phyloP scores from a whole-genome alignment of 2,797 vertebrate genomes.

The Carcharodon carcharias region DNA sequence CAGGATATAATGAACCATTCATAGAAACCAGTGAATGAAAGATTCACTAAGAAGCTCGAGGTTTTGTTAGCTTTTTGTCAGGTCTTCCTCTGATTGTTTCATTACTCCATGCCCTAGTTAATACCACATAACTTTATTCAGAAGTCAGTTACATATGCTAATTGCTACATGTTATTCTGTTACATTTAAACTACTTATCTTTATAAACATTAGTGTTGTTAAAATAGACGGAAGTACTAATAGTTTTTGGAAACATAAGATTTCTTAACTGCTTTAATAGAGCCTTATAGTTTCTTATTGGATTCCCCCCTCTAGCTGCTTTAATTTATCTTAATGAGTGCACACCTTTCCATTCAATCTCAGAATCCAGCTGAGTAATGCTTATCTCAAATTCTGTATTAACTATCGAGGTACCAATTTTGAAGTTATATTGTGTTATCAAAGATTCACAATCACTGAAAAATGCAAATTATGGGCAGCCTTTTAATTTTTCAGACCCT shows the following conservation, averaged over 20 bases:
- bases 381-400: background rate
- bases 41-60: too few relatives aligned
- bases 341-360: background rate
- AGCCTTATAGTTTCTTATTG: background rate
- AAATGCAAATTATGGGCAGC: background rate
- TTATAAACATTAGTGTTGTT: constrained; percentile 1
- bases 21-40: background rate
- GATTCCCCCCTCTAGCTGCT: background rate
- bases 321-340: background rate
- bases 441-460: background rate
- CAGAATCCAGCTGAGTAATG: background rate
- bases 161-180: background rate
- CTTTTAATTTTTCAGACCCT: background rate
- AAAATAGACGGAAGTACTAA: background rate
- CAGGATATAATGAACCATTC: background rate
- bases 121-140: background rate
- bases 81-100: background rate
- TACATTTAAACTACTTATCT: background rate
- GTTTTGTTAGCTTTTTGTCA: background rate
- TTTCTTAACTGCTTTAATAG: background rate
- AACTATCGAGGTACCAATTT: background rate
- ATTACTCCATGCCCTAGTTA: background rate
- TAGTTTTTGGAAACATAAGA: background rate
- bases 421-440: background rate
- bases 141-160: background rate